These are phyloP conservation scores for Labeo catla DNA, from an alignment of 2,113 vertebrate genomes.

Conservation along the genomic window DNA sequence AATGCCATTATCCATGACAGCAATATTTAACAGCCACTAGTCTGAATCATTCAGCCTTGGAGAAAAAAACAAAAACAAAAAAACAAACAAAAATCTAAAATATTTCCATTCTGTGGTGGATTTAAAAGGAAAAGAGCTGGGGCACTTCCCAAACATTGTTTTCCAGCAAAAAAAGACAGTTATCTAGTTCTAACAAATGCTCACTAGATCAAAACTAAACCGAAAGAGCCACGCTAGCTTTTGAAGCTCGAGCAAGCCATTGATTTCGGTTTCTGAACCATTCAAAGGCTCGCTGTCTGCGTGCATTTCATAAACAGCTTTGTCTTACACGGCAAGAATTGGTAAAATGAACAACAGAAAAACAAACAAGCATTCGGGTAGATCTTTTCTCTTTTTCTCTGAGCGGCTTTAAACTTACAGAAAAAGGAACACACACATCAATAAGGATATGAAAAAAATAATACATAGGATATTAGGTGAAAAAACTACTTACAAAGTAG, in stretches of 20 bases:
- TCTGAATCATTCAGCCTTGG: conserved; percentile 6
- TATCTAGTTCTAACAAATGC: conserved; percentile 24
- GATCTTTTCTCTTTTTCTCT: background rate
- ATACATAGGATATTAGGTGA: background rate
- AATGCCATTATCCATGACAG: conserved; percentile 42
- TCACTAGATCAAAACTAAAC: conserved; percentile 44
- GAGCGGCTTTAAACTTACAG: background rate
- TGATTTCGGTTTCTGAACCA: conserved; percentile 42
- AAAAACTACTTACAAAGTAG: background rate
- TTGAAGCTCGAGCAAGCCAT: conserved; percentile 40
- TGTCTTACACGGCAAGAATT: background rate
- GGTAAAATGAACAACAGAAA: background rate
- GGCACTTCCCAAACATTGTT: background rate
- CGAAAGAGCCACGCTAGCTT: conserved; percentile 22
- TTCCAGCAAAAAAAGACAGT: background rate
- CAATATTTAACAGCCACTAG: conserved; percentile 23
- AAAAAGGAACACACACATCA: background rate
- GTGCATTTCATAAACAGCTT: background rate
- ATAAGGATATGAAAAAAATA: background rate
- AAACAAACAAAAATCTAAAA: background rate
- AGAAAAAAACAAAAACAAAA: background rate
- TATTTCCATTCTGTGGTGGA: background rate
- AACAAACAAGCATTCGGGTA: background rate
- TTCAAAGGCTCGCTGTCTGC: conserved; percentile 29
- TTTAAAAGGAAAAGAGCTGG: background rate